Evolutionary conservation across 1,140 invertebrate species (phyloP), one percentile per base, ranked within the genome.

Genomic region (Drosophila pseudoobscura): DNA sequence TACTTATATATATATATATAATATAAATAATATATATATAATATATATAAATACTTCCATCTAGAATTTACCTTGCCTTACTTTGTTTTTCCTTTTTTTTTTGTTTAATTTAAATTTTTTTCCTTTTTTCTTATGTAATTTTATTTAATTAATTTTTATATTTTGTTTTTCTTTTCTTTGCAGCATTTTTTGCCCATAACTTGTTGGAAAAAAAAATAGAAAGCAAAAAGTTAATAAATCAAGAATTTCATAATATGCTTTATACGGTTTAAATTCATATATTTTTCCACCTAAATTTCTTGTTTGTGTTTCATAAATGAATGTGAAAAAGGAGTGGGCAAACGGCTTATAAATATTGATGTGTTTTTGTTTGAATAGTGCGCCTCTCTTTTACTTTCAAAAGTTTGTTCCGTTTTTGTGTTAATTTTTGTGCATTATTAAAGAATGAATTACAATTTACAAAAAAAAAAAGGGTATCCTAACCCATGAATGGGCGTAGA

Each of bases 241-340:
- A 62, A 56, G 53, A 59, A 70, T 85, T 76, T 65, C 45, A 60
- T 69, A 74, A 66, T 76, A 76, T 56, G 6, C 43, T 31, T 17
- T 17, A 17, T 17, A 45, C n/a, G 68, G 22, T 63, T 53, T 50
- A 41, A 24, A 31, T 52, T 63, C 43, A 58, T 22, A 31, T 75
- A 15, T 59, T 60, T 60, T 61, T 45, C 3, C 45, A 43, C 47
- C 49, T 68, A 41, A 68, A 66, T 68, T 68, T 62, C 47, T 39
- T 61, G 54, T 41, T 52, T 76, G 62, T 83, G 64, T 70, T 61
- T 57, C 7, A 29, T 50, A 17, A 29, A 22, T 64, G 26, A 65
- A 31, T 49, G 51, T 68, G 62, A 55, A 41, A 47, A 56, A 49
- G 56, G 35, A 57, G 56, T 45, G 44, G 31, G 56, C 13, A 69